Conservation (phyloP, 2,113 vertebrate species). For the Oxyruncus cristatus region DNA sequence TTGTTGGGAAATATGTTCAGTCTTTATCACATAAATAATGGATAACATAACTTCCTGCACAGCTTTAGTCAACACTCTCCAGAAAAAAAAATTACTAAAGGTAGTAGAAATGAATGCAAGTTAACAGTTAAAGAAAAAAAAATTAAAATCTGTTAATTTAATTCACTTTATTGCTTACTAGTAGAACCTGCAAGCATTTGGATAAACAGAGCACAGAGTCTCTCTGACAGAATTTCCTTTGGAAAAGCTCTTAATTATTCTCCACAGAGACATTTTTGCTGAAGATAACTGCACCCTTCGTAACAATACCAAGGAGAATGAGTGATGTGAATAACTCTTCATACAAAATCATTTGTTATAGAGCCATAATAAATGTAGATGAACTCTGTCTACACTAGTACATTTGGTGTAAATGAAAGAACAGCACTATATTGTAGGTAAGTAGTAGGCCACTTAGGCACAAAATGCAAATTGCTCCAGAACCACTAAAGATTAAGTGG, state of each 20-base stretch:
- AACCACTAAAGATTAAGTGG: not conserved
- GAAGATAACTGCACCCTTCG: not conserved
- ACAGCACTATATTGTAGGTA: not conserved
- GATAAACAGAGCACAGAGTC: not conserved
- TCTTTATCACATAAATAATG: not conserved
- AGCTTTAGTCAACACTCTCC: not conserved
- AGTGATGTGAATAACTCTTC: not conserved
- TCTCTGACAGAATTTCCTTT: not conserved
- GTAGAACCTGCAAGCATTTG: not conserved
- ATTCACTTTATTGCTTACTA: not conserved
- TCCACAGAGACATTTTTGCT: not conserved
- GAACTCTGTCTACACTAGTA: not conserved
- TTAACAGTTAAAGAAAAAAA: not conserved
- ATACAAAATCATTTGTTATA: not conserved
- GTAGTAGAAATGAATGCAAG: not conserved
- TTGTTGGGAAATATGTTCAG: not conserved
- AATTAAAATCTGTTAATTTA: not conserved
- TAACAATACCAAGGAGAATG: not conserved
- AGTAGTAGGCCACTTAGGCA: not conserved
- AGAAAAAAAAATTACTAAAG: not conserved
- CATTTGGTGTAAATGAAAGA: not conserved
- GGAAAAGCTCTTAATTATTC: not conserved
- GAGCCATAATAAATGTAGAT: not conserved
- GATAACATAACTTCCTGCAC: not conserved
- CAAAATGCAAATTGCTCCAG: not conserved